Conservation (phyloP, 2,888 invertebrate species). For the Nipponacmea schrenckii region DNA sequence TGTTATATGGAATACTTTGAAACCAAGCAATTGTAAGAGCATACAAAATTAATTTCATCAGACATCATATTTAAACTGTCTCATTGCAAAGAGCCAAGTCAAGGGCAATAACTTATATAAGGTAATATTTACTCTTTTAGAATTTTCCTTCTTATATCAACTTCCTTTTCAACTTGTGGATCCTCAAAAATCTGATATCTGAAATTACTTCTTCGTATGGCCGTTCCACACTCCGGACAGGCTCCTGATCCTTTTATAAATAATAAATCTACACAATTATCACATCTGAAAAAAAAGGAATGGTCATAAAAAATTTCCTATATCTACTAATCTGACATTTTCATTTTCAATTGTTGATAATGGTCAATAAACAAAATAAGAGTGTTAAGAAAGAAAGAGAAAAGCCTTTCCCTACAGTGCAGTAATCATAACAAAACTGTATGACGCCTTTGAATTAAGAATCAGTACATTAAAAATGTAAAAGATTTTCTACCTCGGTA, state of each 20-base stretch:
- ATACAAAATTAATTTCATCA: too few species aligned
- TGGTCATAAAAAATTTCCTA: conserved; percentile 8
- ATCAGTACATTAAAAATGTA: too few species aligned
- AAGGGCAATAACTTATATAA: too few species aligned
- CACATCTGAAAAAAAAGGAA: conserved; percentile 81
- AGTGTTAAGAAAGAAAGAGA: too few species aligned
- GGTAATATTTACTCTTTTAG: conserved; percentile 69
- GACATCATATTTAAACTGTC: too few species aligned
- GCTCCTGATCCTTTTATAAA: conserved; percentile 94
- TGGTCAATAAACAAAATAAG: neutral
- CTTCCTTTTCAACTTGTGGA: conserved; percentile 94
- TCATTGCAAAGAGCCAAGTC: too few species aligned
- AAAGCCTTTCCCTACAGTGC: too few species aligned
- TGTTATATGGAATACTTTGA: too few species aligned
- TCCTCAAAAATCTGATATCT: conserved; percentile 97
- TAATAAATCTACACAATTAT: conserved; percentile 94
- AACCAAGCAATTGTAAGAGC: too few species aligned
- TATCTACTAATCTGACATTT: neutral
- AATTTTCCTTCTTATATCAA: conserved; percentile 90
- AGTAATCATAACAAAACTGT: too few species aligned
- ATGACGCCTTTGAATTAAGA: too few species aligned
- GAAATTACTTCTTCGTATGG: conserved; percentile 88
- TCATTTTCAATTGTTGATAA: neutral
- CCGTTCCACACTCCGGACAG: conserved; percentile 93
- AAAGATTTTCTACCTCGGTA: too few species aligned